A percentile compares a stretch with the other conserved stretches of the same genome.
phyloP scores from a whole-genome alignment of 2,888 invertebrate species.

The Cabera pusaria region DNA sequence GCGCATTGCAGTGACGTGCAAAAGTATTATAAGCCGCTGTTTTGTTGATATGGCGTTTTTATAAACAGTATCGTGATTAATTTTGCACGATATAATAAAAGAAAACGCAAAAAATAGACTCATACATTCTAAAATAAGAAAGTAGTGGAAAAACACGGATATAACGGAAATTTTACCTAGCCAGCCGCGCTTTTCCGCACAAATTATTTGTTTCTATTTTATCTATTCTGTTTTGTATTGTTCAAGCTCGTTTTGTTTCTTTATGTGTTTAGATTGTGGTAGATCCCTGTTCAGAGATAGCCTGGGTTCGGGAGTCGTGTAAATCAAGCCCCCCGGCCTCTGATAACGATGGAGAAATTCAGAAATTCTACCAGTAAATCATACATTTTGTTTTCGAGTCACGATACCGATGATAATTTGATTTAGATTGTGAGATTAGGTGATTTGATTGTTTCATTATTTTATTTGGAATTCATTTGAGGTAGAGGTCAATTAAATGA shows the following conservation, averaged over 20 bases:
- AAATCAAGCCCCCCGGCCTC: conserved; percentile 69
- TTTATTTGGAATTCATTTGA: no score
- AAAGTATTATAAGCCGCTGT: no score
- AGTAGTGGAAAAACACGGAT: no score
- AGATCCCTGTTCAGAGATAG: conserved; percentile 27
- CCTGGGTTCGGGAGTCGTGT: conserved; percentile 52
- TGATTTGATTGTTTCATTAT: no score
- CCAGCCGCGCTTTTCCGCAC: no score
- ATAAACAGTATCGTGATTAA: no score
- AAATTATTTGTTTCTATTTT: conserved; percentile 6
- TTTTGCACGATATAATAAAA: no score
- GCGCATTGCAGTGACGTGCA: no score
- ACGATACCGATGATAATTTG: conserved; percentile 51
- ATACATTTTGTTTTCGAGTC: conserved; percentile 69
- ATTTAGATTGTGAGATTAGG: conserved; percentile 34
- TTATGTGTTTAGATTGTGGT: conserved; percentile 31
- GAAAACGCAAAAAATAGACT: no score
- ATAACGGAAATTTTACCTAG: background rate
- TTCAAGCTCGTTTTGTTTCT: conserved; percentile 30
- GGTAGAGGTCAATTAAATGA: no score
- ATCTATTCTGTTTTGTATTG: conserved; percentile 18
- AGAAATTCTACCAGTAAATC: conserved; percentile 71
- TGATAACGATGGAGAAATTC: conserved; percentile 70
- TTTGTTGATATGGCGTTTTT: no score
- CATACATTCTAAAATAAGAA: no score